Evolutionary conservation across 2,113 vertebrate genomes (phyloP).

Genomic region (Lates calcarifer): DNA sequence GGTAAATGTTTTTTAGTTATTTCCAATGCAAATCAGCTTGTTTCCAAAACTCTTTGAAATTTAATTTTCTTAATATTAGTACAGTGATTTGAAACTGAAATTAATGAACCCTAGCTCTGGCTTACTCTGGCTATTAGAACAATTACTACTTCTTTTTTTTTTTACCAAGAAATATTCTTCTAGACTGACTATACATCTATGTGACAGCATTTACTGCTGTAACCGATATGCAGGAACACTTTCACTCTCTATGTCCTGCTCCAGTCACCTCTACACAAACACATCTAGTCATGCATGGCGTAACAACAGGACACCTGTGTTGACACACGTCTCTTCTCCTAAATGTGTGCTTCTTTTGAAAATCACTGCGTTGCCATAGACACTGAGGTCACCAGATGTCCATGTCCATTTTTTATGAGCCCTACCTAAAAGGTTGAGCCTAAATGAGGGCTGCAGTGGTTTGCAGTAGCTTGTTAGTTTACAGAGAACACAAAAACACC

Average conservation of each 20-base stretch:
- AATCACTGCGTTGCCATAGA: constrained; percentile 57
- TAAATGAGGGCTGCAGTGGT: not conserved
- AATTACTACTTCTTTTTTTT: not conserved
- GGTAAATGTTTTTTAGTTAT: not conserved
- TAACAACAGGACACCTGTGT: constrained; percentile 53
- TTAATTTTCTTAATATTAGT: not conserved
- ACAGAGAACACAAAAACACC: not conserved
- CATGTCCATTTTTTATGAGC: not conserved
- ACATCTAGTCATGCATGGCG: constrained; percentile 45
- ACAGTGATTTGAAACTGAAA: not conserved
- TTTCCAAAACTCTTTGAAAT: not conserved
- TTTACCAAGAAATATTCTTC: not conserved
- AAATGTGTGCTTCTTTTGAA: constrained; percentile 38
- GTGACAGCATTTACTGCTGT: not conserved
- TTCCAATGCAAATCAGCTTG: not conserved
- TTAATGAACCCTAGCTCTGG: not conserved
- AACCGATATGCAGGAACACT: not conserved
- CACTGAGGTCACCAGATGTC: constrained; percentile 57
- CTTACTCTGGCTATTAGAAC: not conserved
- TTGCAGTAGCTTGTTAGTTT: not conserved
- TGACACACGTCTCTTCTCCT: constrained; percentile 50
- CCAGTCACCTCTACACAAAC: constrained; percentile 64
- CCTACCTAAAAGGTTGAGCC: not conserved
- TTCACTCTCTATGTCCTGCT: not conserved
- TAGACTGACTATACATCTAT: not conserved